Base-by-base conservation (phyloP, 2,113 vertebrate genomes). In the Phainopepla nitens region DNA sequence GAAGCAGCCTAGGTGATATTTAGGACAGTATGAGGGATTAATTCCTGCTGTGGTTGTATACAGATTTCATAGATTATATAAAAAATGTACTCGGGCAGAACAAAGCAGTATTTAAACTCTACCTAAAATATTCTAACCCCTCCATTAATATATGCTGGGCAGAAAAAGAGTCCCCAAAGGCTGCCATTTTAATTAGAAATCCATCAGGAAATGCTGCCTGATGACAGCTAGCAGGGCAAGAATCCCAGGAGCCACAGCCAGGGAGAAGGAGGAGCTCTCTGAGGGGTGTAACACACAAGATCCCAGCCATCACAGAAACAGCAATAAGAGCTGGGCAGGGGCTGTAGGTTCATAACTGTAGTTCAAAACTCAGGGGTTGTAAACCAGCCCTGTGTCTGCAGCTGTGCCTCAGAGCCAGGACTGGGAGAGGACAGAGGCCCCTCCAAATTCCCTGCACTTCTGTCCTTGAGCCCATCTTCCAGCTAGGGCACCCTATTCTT, bases 181-280 rank as follows among this genome's bases (percentile, higher is more conserved):
- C 78, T 87, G 87, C 39, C 39, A 41, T 82, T 80, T 92, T 82
- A 93, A 95, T 96, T 93, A 93, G 76, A 90, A 80, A 87, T 75
- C 56, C 69, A 68, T 20, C 39, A 95, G 82, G 94, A 95, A 87
- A 81, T 36, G 53, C 57, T 78, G 82, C 60, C 78, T 72, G 89
- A 27, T 84, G 65, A 73, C 56, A 69, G 61, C 31, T 24, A 69
- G 22, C 29, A 65, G 75, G 87, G 57, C 68, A 62, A 35, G 87
- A 82, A 56, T 82, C 68, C 64, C 87, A 21, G 39, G 82, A 83
- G 94, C 41, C 44, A 21, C 36, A 91, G 50, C 33, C 42, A 1
- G 6, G 50, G 54, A 49, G 11, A 11, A 65, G 56, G 82, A 51
- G 72, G 19, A 78, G 71, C 44, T 54, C 66, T 57, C 9, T 15